Evolutionary conservation across 2,888 invertebrate genomes (phyloP), one percentile per base, ranked within the genome.

Genomic region (Erebia ligea): DNA sequence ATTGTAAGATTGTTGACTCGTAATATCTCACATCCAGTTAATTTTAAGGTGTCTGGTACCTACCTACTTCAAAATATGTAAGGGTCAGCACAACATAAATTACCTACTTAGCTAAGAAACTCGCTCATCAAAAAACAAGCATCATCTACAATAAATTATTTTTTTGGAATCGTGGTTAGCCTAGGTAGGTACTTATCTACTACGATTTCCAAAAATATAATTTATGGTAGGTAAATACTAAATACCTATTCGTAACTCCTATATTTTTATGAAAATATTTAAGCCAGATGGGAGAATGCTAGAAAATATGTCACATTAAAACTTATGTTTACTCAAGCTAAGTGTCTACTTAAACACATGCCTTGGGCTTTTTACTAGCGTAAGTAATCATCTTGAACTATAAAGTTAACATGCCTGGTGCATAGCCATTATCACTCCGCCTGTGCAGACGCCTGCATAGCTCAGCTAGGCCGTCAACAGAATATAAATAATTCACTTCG

Each of bases 401-500:
- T 42, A 64, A 42, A 54, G 65, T 54, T 65, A 56, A 19, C 52
- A 56, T 56, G 54, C 65, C 56, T 42, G 19, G 17, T 42, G 56
- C 65, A 64, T 52, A 40, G 17, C 56, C 19, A 54, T 65, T 42
- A 56, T 40, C 56, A 65, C 54, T 54, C 11, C 15, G 19, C 9
- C 19, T 50, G 17, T 17, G 48, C 62, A 62, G 48, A 25, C 62
- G 56, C 54, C 54, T 65, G 40, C n/a, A 54, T 25, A 17, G 56
- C 19, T 50, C 25, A 10, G 17, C 52, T 6, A 13, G 50, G n/a
- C n/a, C 25, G 63, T 50, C 63, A 63, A 54, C 52, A 34, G 65
- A 54, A 56, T 56, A 56, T 40, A 65, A 65, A 65, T 54, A 65
- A 48, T 67, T 67, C 67, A 67, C 67, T 58, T n/a, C 48, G 58